Percentiles rank a stretch among this genome's conserved stretches.
Evolutionary conservation across 2,113 vertebrate species (phyloP).

Genomic region (Sialia sialis): DNA sequence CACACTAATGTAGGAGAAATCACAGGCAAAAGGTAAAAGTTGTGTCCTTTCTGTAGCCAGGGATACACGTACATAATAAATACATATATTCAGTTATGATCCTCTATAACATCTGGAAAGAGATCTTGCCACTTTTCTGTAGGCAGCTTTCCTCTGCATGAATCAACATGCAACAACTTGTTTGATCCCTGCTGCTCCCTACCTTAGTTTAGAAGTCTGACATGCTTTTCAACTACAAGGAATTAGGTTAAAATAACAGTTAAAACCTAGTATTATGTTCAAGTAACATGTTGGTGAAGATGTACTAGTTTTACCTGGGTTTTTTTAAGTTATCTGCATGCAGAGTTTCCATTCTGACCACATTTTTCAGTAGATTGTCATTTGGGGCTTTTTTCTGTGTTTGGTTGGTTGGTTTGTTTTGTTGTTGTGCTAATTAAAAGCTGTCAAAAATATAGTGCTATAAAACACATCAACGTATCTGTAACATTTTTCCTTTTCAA

Average conservation of each 20-base stretch:
- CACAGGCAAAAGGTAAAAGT: neutral
- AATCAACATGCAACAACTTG: rapidly evolving
- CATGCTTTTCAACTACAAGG: neutral
- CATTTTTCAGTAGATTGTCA: constrained; percentile 22
- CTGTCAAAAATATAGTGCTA: neutral
- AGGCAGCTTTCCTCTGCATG: neutral
- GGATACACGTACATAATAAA: neutral
- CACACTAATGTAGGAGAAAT: neutral
- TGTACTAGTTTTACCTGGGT: neutral
- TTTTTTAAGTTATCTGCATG: neutral
- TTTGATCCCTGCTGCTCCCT: neutral
- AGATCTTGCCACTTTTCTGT: neutral
- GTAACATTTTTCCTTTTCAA: neutral
- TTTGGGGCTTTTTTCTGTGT: neutral
- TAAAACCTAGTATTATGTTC: neutral
- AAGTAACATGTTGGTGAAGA: neutral
- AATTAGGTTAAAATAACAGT: neutral
- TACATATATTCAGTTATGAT: neutral
- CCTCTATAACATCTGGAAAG: neutral
- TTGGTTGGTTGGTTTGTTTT: neutral
- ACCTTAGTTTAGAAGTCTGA: neutral
- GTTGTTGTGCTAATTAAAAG: neutral
- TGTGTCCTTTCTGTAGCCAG: neutral
- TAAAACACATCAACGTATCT: neutral
- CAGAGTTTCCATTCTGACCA: constrained; percentile 10